Evolutionary conservation across 2,888 invertebrate genomes (phyloP), one percentile per base, ranked within the genome.

Genomic region (Patella depressa): DNA sequence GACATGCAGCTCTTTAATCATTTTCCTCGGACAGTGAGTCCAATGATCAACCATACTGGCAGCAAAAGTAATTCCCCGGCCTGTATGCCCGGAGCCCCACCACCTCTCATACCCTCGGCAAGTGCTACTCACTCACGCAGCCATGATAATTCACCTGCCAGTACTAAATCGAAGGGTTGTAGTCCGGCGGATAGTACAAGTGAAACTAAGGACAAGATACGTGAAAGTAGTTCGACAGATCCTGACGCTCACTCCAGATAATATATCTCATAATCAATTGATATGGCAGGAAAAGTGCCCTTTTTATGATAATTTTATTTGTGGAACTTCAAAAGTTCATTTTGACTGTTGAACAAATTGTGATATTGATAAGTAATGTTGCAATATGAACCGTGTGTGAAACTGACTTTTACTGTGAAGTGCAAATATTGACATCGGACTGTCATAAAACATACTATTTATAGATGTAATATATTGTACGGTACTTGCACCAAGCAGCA

Each of bases 101-200:
- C 89, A 5, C 89, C 89, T 1, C 84, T 88, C 69, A 88, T 89
- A 34, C 87, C 88, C 59, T 87, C 88, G 69, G 85, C 85, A n/a
- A 85, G 82, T 78, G 84, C 87, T 72, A 78, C 84, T 54, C 81
- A 82, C 53, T 79, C 82, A 12, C 83, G 87, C 72, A 85, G 85
- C 78, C 89, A 87, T 76, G 82, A 83, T 74, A 84, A 84, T 73
- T 87, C 89, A 9, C 87, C 88, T 11, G 81, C 86, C 12, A 84
- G 85, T 78, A 85, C 84, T 72, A 88, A 87, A 79, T 79, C 83
- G 4, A 88, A 88, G 78, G 86, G 86, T 24, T 83, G 85, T 72
- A 87, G 88, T 76, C 86, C 85, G 45, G 84, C 86, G 17, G 87
- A 87, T 83, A 85, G 85, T 19, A 85, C 84, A 17, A 88, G 85